Base-by-base conservation (phyloP, 2,797 vertebrate species). In the Petrocephalus schoutedeni region DNA sequence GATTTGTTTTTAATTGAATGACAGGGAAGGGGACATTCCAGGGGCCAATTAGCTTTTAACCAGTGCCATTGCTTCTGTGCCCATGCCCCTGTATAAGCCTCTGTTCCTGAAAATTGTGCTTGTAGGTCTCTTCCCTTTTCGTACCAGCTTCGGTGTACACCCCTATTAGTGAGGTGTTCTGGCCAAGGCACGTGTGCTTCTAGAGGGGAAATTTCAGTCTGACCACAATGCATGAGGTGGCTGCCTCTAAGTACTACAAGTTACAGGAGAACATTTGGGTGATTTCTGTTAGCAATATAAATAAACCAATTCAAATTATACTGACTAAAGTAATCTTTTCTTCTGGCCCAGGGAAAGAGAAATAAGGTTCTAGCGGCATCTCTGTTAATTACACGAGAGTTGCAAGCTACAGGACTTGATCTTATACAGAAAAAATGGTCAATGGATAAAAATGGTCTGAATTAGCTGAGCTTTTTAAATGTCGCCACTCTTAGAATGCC, bases 401-500 rank as follows among this genome's bases (percentile, higher is more conserved):
- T 91, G 74, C 90, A 90, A 91, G 10, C 49, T 87, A 89, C 84
- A 56, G 87, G 88, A 61, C 87, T 88, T 87, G 71, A 77, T 89
- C 56, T 51, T 36, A 85, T 12, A 23, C 28, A 58, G 54, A 14
- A 36, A 51, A 45, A 21, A 88, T 64, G 67, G 87, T 91, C 85
- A 87, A 87, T 32, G 88, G 90, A 89, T 89, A 88, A 91, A 92
- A 94, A 91, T 90, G 89, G 89, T 92, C 86, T 91, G 87, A 94
- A 94, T 94, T 3, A 83, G 6, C 8, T 94, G 94, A 91, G 86
- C 93, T 94, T 93, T 94, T 93, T 91, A 94, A 94, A 94, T 88
- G 91, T 94, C 93, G 92, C 92, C 91, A 89, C 90, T 61, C 57
- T 90, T 91, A 53, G 8, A 51, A 67, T 90, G 88, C 92, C 90